These are phyloP conservation scores for Atractosteus spatula DNA, from an alignment of 2,113 vertebrate genomes.

Conservation along the genomic window DNA sequence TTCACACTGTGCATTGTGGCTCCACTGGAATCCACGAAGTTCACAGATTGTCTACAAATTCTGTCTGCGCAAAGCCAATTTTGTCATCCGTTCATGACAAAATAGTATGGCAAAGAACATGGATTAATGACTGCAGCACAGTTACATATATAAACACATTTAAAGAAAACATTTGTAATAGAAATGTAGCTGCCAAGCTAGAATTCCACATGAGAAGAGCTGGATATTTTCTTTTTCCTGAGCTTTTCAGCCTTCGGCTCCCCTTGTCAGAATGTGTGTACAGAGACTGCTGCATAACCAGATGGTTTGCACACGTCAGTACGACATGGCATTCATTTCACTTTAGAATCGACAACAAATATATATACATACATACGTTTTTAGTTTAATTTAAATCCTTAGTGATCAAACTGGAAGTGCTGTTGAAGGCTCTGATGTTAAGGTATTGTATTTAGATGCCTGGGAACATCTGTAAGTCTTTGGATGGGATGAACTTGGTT, in stretches of 20 bases:
- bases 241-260: conserved; percentile 16
- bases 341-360: conserved; percentile 35
- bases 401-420: no score
- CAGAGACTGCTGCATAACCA: conserved; percentile 8
- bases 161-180: conserved; percentile 42
- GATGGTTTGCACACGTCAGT: conserved; percentile 28
- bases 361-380: conserved; percentile 32
- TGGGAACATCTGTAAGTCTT: no score
- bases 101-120: conserved; percentile 31
- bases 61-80: conserved; percentile 20
- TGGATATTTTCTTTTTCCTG: conserved; percentile 20
- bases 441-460: no score
- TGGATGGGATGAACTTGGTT: no score
- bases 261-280: conserved; percentile 16
- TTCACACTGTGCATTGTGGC: neutral
- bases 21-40: conserved; percentile 6
- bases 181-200: conserved; percentile 31
- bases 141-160: conserved; percentile 52
- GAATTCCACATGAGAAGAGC: conserved; percentile 34
- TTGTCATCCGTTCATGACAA: conserved; percentile 25
- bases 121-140: conserved; percentile 37
- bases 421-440: no score
- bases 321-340: conserved; percentile 27
- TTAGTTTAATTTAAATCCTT: conserved; percentile 39
- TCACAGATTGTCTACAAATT: conserved; percentile 16